Conservation (phyloP, 1,140 invertebrate genomes). For the Caenorhabditis tropicalis region DNA sequence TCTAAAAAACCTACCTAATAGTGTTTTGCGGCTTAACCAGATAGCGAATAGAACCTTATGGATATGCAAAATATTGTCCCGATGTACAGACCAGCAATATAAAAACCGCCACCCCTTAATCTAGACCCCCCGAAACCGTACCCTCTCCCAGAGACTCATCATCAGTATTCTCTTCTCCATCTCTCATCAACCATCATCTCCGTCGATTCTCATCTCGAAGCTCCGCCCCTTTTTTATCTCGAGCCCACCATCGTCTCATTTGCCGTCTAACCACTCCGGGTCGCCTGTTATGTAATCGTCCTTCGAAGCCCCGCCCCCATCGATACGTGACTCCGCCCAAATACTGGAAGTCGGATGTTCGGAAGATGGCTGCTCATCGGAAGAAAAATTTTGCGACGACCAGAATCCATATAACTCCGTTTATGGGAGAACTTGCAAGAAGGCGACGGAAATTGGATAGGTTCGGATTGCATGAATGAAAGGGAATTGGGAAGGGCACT, state of each 20-base stretch:
- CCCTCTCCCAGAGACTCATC: constrained; percentile 17
- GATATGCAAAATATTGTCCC: no score
- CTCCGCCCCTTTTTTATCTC: constrained; percentile 21
- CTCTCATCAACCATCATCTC: not conserved
- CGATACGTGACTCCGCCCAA: not conserved
- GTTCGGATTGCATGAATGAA: not conserved
- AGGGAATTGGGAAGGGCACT: not conserved
- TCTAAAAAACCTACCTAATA: not conserved
- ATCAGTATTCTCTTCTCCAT: not conserved
- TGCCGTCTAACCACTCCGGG: constrained; percentile 2
- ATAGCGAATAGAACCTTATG: no score
- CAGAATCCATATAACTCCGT: constrained; percentile 29
- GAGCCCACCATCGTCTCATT: constrained; percentile 5
- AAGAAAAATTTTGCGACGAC: constrained; percentile 32
- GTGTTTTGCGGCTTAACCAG: no score
- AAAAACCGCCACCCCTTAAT: no score
- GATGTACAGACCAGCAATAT: no score
- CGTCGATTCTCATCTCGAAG: constrained; percentile 11
- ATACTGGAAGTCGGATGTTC: constrained; percentile 2
- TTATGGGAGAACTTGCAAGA: constrained; percentile 18
- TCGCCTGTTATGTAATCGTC: not conserved
- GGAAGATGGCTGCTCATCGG: not conserved
- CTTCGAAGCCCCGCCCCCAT: not conserved
- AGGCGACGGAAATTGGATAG: constrained; percentile 20
- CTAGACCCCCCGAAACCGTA: no score